phyloP scores from a whole-genome alignment of 1,140 invertebrate species.

The Nomia melanderi region DNA sequence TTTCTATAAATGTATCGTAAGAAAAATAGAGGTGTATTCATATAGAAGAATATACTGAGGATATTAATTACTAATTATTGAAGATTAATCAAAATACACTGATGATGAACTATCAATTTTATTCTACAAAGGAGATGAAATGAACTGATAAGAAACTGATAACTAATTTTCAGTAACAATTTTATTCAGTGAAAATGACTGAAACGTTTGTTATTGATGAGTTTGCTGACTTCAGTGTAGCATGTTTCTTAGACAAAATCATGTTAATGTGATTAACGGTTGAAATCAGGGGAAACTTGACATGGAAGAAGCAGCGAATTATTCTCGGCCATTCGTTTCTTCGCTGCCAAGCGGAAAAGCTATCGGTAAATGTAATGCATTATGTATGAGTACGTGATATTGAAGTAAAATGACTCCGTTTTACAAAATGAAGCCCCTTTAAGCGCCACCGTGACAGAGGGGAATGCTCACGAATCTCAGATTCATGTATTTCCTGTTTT shows the following conservation, averaged over 20 bases:
- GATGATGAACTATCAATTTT: too few species aligned
- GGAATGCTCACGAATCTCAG: neutral
- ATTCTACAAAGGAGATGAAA: too few species aligned
- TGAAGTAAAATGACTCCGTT: constrained; percentile 11
- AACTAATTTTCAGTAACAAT: too few species aligned
- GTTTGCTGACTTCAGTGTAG: neutral
- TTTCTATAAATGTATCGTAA: too few species aligned
- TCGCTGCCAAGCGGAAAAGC: constrained; percentile 32
- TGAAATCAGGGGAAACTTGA: neutral
- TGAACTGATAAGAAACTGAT: too few species aligned
- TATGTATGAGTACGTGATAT: constrained; percentile 63
- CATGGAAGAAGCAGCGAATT: constrained; percentile 31
- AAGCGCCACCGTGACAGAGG: neutral
- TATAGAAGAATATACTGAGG: too few species aligned
- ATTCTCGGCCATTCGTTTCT: constrained; percentile 53
- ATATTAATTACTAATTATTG: too few species aligned
- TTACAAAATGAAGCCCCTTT: constrained; percentile 18
- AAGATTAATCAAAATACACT: too few species aligned
- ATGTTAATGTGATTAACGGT: constrained; percentile 24
- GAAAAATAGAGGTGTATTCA: too few species aligned
- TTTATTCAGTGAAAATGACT: too few species aligned
- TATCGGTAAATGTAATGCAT: constrained; percentile 73
- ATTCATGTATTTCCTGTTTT: neutral
- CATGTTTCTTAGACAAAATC: neutral
- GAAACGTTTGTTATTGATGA: too few species aligned